Percentiles rank a stretch among this genome's conserved stretches.
Conservation (phyloP, 2,888 invertebrate species). For the Apamea anceps region DNA sequence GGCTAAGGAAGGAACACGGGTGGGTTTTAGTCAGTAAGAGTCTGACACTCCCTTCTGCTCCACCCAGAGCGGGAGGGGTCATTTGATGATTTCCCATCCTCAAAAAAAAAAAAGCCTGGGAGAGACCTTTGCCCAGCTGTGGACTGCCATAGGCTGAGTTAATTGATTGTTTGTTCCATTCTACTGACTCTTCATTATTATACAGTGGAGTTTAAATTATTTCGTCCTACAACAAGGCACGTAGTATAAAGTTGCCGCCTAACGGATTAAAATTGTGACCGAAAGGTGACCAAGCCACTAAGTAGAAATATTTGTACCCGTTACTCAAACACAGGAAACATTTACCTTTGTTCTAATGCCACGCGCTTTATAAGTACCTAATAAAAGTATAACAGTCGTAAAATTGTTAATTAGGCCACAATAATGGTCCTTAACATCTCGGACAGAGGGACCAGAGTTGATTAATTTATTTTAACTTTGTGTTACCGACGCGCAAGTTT, state of each 20-base stretch:
- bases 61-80: no score
- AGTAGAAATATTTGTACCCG: conserved; percentile 82
- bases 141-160: not conserved
- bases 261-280: conserved; percentile 57
- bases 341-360: conserved; percentile 81
- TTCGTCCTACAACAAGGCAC: conserved; percentile 20
- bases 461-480: conserved; percentile 55
- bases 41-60: no score
- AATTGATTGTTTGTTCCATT: not conserved
- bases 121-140: no score
- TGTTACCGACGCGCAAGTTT: conserved; percentile 43
- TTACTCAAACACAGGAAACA: conserved; percentile 80
- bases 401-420: conserved; percentile 54
- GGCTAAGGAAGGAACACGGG: no score
- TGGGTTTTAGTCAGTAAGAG: no score
- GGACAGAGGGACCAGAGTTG: conserved; percentile 54
- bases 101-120: no score
- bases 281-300: conserved; percentile 67
- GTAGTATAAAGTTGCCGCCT: conserved; percentile 49
- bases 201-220: conserved; percentile 3
- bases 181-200: not conserved
- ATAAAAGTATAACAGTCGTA: conserved; percentile 65
- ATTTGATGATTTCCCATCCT: no score
- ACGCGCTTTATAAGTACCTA: conserved; percentile 71
- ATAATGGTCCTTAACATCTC: conserved; percentile 47